Percentiles rank a stretch among this genome's conserved stretches.
These are phyloP conservation scores for Suricata suricatta DNA, from an alignment of 2,113 vertebrate genomes.

Conservation along the genomic window DNA sequence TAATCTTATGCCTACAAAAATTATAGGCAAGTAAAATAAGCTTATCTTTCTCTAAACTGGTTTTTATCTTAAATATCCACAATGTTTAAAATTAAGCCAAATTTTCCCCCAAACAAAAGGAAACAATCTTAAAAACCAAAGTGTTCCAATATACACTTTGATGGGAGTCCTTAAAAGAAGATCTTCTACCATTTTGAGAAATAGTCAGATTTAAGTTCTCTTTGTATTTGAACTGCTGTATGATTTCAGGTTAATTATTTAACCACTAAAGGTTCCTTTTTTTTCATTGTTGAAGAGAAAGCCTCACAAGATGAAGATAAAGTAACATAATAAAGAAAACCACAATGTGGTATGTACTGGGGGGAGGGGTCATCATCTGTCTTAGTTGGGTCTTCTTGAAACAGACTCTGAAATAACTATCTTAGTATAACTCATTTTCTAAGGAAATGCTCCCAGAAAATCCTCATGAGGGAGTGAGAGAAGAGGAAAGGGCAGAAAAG, in stretches of 20 bases:
- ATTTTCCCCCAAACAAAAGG: not conserved
- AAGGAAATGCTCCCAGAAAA: not conserved
- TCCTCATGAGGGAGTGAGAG: not conserved
- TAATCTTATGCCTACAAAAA: not conserved
- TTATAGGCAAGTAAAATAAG: not conserved
- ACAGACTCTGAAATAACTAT: not conserved
- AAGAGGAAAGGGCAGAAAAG: not conserved
- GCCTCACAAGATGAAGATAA: not conserved
- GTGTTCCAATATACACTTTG: not conserved
- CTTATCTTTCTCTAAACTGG: not conserved
- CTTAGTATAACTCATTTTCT: not conserved
- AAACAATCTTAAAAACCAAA: not conserved
- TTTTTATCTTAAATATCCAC: not conserved
- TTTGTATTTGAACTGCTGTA: not conserved
- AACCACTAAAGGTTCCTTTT: not conserved
- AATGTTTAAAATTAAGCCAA: not conserved
- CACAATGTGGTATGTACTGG: not conserved
- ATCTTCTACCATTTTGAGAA: not conserved
- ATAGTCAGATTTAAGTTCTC: not conserved
- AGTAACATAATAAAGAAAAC: not conserved
- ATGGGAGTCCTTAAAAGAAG: not conserved
- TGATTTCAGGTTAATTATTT: constrained; percentile 21
- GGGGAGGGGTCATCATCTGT: not conserved
- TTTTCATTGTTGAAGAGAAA: constrained; percentile 1
- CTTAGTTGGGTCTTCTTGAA: not conserved